phyloP scores from a whole-genome alignment of 2,113 vertebrate genomes.

The Lonchura striata region DNA sequence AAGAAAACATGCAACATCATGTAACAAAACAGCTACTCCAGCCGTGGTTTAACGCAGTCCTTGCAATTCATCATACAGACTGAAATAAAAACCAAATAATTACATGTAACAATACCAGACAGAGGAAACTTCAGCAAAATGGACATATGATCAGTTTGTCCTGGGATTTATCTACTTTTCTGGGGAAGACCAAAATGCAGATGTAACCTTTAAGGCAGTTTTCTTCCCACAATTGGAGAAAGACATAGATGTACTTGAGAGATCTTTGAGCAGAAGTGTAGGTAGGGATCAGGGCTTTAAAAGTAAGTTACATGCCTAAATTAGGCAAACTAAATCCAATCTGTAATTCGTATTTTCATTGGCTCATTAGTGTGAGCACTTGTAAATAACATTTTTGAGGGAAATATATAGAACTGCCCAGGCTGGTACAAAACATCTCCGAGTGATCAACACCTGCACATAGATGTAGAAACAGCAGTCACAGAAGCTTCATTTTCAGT shows the following conservation, averaged over 20 bases:
- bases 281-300: background rate
- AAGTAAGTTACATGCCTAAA: background rate
- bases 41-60: background rate
- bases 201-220: background rate
- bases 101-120: background rate
- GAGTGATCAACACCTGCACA: background rate
- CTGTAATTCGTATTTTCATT: background rate
- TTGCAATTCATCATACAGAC: background rate
- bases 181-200: background rate
- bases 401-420: background rate
- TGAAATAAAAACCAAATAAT: background rate
- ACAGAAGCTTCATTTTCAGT: background rate
- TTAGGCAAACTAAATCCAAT: background rate
- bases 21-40: background rate
- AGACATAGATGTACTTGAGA: rapidly evolving
- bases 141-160: background rate
- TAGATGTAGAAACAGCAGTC: background rate
- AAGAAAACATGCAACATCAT: background rate
- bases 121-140: background rate
- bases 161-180: background rate
- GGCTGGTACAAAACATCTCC: background rate
- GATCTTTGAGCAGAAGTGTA: background rate
- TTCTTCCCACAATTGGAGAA: background rate
- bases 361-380: background rate
- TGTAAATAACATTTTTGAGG: background rate